phyloP scores from a whole-genome alignment of 2,113 vertebrate genomes.

The Leptobrachium ailaonicum region DNA sequence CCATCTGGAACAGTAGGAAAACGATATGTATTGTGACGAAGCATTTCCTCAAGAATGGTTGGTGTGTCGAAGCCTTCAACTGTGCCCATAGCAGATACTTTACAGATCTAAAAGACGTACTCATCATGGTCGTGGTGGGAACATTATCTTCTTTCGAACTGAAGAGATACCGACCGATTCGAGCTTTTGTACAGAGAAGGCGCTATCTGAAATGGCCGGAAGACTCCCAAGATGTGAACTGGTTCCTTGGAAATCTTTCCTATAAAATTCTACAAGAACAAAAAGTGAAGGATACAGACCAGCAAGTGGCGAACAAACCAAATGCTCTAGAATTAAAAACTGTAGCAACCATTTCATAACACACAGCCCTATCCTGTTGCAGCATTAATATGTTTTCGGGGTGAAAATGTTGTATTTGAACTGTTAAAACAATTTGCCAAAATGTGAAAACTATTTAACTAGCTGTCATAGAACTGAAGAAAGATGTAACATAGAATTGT shows the following conservation, averaged over 20 bases:
- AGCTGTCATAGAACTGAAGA: too few relatives aligned
- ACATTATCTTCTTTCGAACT: conserved; percentile 81
- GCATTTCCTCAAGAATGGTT: conserved; percentile 85
- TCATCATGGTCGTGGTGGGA: conserved; percentile 83
- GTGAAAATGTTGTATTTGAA: too few relatives aligned
- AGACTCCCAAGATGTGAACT: conserved; percentile 81
- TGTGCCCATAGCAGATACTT: conserved; percentile 78
- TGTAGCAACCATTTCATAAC: conserved; percentile 45
- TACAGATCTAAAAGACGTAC: conserved; percentile 68
- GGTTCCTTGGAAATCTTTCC: conserved; percentile 79
- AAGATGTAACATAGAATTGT: too few relatives aligned
- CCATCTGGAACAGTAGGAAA: conserved; percentile 83
- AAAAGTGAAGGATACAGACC: conserved; percentile 61
- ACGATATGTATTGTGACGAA: conserved; percentile 81
- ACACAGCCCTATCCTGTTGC: not conserved
- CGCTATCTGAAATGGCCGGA: conserved; percentile 82
- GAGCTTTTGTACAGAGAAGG: conserved; percentile 71
- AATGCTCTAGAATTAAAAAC: conserved; percentile 48
- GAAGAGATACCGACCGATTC: conserved; percentile 72
- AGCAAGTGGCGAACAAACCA: conserved; percentile 50
- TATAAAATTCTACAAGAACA: conserved; percentile 69
- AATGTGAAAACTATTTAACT: too few relatives aligned
- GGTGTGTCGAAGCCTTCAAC: conserved; percentile 88
- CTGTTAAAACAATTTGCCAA: not conserved
- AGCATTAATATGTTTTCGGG: not conserved